Conservation (phyloP, 2,797 vertebrate species). For the Sparidentex hasta region DNA sequence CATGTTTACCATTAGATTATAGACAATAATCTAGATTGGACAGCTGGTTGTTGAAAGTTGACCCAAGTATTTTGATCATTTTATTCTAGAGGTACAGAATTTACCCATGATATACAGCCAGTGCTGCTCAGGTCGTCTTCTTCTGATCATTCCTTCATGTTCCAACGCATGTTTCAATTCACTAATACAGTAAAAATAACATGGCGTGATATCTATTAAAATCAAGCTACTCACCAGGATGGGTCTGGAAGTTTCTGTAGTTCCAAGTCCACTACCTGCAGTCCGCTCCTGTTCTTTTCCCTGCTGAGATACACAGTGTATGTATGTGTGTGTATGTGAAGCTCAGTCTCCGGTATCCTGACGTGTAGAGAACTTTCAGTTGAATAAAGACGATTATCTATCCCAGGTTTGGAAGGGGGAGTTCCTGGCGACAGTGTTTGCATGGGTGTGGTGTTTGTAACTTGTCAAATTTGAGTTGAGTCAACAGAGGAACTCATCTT, state of each 20-base stretch:
- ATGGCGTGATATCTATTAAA: background rate
- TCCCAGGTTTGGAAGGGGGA: background rate
- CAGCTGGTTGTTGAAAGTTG: background rate
- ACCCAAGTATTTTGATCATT: background rate
- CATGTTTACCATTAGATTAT: background rate
- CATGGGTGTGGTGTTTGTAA: constrained; percentile 60
- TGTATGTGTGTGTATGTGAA: constrained; percentile 23
- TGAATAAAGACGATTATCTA: constrained; percentile 23
- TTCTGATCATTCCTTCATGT: background rate
- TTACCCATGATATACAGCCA: constrained; percentile 7
- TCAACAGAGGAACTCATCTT: constrained; percentile 74
- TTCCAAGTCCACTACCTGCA: constrained; percentile 41
- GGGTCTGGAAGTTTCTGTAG: constrained; percentile 47
- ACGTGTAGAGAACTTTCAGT: background rate
- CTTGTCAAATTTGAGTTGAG: constrained; percentile 58
- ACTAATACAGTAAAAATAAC: background rate
- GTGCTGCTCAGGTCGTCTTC: background rate
- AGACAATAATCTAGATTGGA: background rate
- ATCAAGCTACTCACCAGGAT: constrained; percentile 78
- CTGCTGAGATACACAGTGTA: constrained; percentile 75
- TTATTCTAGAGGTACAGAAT: constrained; percentile 3
- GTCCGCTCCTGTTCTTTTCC: constrained; percentile 48
- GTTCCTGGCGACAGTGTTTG: constrained; percentile 15
- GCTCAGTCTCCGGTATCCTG: constrained; percentile 13
- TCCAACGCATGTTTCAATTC: too few relatives aligned